Evolutionary conservation across 2,888 invertebrate species (phyloP), one percentile per base, ranked within the genome.

Genomic region (Azorinus chamasolen): DNA sequence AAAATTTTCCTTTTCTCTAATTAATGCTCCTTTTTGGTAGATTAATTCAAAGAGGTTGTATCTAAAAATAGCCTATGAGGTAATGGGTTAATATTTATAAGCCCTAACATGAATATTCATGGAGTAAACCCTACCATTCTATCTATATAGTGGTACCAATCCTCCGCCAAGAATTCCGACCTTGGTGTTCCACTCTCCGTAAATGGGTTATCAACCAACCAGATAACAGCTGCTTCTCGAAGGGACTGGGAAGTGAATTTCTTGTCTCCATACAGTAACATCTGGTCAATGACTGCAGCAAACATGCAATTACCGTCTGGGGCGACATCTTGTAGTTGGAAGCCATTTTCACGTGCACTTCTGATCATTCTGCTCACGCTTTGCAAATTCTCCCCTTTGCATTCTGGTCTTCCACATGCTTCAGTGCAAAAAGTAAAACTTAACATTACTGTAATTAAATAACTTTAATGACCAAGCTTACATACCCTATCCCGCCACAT

Each of bases 221-320:
- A 83, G 22, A 68, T 50, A 0, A 81, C 78, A 18, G 79, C 77
- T 10, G 68, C 59, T 14, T 76, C 79, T n/a, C 84, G 75, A 0
- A 85, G 71, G 6, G 77, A 62, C 24, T 57, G 68, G 0, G 73
- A 50, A 55, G 61, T 69, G 24, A 64, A 79, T 10, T 46, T 24
- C 24, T 4, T 27, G n/a, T 83, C 70, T 14, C 65, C 65, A 10
- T 73, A 54, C 20, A 81, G 45, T 22, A 71, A 50, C 22, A 85
- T 63, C 54, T 85, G 85, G 37, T 85, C 83, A 32, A 81, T 70
- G 10, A 83, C 64, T 5, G 85, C 85, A 24, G 85, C 71, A 71
- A 83, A 85, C 85, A 85, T 85, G 57, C 85, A 85, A 63, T 85
- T 85, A 8, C 85, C 83, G 41, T 85, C 85, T 1, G 85, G 85